These are phyloP conservation scores for Lepetodrilus schrolli DNA, from an alignment of 2,888 invertebrate genomes.

Conservation along the genomic window DNA sequence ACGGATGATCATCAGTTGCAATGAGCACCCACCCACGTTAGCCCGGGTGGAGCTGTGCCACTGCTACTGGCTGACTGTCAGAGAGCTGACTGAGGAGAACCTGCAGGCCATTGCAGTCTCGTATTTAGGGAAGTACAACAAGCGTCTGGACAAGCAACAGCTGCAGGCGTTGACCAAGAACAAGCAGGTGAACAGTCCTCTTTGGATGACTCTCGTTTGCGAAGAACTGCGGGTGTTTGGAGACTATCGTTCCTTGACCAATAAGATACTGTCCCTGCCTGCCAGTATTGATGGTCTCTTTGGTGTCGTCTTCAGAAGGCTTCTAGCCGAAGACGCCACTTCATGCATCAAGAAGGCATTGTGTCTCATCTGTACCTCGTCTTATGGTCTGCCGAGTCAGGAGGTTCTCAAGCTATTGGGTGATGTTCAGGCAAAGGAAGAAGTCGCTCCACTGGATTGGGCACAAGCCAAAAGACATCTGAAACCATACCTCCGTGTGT, in stretches of 20 bases:
- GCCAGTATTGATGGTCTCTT: slow-evolving; percentile 58
- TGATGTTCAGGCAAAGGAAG: slow-evolving; percentile 47
- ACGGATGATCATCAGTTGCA: slow-evolving; percentile 61
- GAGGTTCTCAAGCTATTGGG: slow-evolving; percentile 61
- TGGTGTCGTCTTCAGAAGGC: slow-evolving; percentile 51
- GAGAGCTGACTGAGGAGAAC: slow-evolving; percentile 43
- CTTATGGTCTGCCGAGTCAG: slow-evolving; percentile 52
- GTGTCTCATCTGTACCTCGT: slow-evolving; percentile 52
- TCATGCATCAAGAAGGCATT: slow-evolving; percentile 62
- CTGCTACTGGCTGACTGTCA: slow-evolving; percentile 47
- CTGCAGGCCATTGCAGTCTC: slow-evolving; percentile 51
- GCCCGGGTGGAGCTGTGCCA: slow-evolving; percentile 54
- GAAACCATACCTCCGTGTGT: slow-evolving; percentile 55
- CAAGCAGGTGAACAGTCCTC: slow-evolving; percentile 59
- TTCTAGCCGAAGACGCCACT: slow-evolving; percentile 65
- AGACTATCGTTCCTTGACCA: slow-evolving; percentile 62
- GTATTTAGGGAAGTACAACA: slow-evolving; percentile 60
- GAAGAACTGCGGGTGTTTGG: slow-evolving; percentile 72
- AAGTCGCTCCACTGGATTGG: slow-evolving; percentile 59
- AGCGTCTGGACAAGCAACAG: slow-evolving; percentile 66
- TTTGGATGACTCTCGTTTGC: slow-evolving; percentile 68
- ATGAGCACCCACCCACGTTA: slow-evolving; percentile 56
- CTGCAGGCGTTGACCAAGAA: slow-evolving; percentile 52
- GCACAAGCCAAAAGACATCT: slow-evolving; percentile 56
- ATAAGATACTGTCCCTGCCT: slow-evolving; percentile 61